Conservation (phyloP, 2,797 vertebrate genomes). For the Takifugu rubripes region DNA sequence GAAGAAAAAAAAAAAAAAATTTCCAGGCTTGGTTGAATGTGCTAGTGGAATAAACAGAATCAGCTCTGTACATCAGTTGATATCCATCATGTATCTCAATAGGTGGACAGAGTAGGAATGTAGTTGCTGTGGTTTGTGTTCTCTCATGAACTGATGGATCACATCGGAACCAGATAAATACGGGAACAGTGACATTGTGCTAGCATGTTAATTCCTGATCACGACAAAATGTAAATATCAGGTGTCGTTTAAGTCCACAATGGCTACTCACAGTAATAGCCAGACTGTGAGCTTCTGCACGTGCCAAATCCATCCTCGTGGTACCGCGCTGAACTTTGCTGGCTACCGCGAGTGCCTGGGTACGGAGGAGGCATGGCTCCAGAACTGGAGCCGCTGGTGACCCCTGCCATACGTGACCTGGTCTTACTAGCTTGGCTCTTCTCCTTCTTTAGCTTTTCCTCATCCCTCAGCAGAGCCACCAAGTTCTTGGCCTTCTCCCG, state of each 20-base stretch:
- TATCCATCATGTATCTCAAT: neutral
- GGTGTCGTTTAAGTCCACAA: neutral
- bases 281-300: conserved; percentile 78
- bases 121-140: neutral
- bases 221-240: conserved; percentile 7
- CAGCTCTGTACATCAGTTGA: neutral
- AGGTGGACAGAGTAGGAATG: neutral
- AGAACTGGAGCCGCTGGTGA: conserved; percentile 63
- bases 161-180: neutral
- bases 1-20: neutral
- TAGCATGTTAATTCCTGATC: conserved; percentile 9
- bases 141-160: neutral
- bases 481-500: conserved; percentile 95
- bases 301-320: conserved; percentile 70
- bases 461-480: conserved; percentile 86
- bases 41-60: neutral
- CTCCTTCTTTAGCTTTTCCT: conserved; percentile 88
- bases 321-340: conserved; percentile 48
- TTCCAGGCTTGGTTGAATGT: neutral
- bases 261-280: conserved; percentile 84
- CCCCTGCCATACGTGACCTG: conserved; percentile 84
- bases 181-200: neutral
- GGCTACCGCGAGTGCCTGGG: conserved; percentile 70
- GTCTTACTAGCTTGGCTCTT: conserved; percentile 86
- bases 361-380: conserved; percentile 76